Evolutionary conservation across 1,140 invertebrate species (phyloP), one percentile per base, ranked within the genome.

Genomic region (Dinothrombium tinctorium): DNA sequence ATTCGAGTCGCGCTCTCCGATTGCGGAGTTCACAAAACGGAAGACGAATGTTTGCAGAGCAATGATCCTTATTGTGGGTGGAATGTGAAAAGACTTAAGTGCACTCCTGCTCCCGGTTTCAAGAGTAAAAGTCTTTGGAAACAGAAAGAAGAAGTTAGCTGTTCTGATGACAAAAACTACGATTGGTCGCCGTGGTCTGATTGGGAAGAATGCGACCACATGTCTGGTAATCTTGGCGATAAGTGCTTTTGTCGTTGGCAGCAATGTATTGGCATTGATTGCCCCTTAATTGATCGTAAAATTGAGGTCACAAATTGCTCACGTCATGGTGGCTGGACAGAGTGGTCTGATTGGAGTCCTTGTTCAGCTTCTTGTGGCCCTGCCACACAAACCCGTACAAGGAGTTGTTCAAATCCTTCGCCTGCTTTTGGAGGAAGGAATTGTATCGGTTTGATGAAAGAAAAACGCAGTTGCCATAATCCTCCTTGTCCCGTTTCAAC

Each of bases 41-140:
- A 69, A 26, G 59, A 31, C 47, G 47, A 42, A 2, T 92, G 86
- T 56, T 50, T 83, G 15, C 73, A 74, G 50, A 73, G 82, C 0
- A 74, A 74, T 60, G 86, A 92, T 59, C 86, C 86, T 0, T 83
- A 90, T 55, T 92, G 86, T 58, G 86, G 81, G 0, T 92, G 84
- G 84, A 73, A 89, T 56, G 71, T 74, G 40, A 61, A 69, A 3
- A 56, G 67, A 4, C 68, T 76, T 37, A 56, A 59, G 8, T 90
- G 84, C 51, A 68, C 72, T 0, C 35, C 12, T 5, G 17, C n/a
- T 37, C 12, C 12, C 8, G 4, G 4, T 23, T 21, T 8, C 4
- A 59, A 69, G 0, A 66, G 73, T 0, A 73, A 69, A 1, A 61
- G 64, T 41, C 63, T 67, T 19, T 67, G 75, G 45, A 63, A 69